These are phyloP conservation scores for Crax fasciolata DNA, from an alignment of 2,797 vertebrate species.

Conservation along the genomic window DNA sequence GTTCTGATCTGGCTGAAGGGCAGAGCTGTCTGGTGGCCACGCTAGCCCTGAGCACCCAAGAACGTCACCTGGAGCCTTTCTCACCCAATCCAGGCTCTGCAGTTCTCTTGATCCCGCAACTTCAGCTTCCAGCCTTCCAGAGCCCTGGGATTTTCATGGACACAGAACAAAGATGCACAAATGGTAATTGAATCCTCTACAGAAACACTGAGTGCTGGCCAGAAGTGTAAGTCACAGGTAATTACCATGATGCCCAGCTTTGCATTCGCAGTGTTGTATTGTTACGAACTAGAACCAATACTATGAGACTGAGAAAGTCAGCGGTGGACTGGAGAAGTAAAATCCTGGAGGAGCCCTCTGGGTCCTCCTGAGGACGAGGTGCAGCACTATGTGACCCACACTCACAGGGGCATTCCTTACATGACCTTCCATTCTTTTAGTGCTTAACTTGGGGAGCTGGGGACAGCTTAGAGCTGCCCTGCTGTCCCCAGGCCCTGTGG, in stretches of 20 bases:
- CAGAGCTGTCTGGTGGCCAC: neutral
- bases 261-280: conserved; percentile 13
- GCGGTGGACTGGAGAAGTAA: conserved; percentile 3
- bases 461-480: neutral
- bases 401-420: conserved; percentile 33
- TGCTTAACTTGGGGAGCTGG: conserved; percentile 11
- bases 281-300: conserved; percentile 31
- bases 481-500: neutral
- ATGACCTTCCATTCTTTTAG: conserved; percentile 10
- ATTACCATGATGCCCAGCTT: conserved; percentile 31
- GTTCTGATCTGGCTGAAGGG: neutral
- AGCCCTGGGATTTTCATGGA: conserved; percentile 38
- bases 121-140: conserved; percentile 44
- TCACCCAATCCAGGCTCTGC: neutral
- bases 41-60: neutral
- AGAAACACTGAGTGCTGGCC: neutral
- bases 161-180: neutral
- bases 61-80: rapidly evolving
- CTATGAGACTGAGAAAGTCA: conserved; percentile 7
- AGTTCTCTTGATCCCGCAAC: conserved; percentile 4
- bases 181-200: conserved; percentile 51
- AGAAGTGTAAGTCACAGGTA: conserved; percentile 60
- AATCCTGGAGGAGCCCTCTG: neutral
- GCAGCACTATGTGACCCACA: neutral
- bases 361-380: neutral